These are phyloP conservation scores for Myotis yumanensis DNA, from an alignment of 2,113 vertebrate species.

Conservation along the genomic window DNA sequence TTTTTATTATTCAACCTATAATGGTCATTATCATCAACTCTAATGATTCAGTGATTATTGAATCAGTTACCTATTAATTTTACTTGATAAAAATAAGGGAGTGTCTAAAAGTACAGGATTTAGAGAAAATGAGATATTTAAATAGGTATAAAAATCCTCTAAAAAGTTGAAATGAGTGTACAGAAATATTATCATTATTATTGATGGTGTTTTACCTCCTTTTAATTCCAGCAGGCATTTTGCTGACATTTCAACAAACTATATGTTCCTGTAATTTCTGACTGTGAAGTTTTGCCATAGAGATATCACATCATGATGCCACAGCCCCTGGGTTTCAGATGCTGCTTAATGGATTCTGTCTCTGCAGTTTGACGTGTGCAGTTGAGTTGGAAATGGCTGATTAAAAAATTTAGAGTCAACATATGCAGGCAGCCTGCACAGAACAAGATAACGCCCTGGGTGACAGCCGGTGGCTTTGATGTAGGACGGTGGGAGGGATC, in stretches of 20 bases:
- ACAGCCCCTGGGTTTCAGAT: slow-evolving; percentile 2
- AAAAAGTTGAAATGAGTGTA: not conserved
- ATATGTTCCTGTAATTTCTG: slow-evolving; percentile 22
- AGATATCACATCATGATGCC: slow-evolving; percentile 42
- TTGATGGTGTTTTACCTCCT: not conserved
- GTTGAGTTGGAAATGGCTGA: slow-evolving; percentile 73
- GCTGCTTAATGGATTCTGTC: slow-evolving; percentile 63
- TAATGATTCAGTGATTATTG: not conserved
- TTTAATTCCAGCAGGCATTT: not conserved
- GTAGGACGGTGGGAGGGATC: slow-evolving; percentile 65
- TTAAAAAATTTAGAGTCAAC: slow-evolving; percentile 82
- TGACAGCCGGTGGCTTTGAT: slow-evolving; percentile 80
- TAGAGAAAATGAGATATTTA: slow-evolving; percentile 10
- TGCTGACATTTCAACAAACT: slow-evolving; percentile 29
- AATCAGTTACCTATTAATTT: not conserved
- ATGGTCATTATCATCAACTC: not conserved
- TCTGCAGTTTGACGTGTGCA: slow-evolving; percentile 51
- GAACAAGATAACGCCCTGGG: slow-evolving; percentile 79
- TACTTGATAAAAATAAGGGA: not conserved
- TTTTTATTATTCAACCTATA: not conserved
- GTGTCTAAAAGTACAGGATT: not conserved
- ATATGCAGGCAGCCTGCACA: slow-evolving; percentile 60
- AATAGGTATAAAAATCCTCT: not conserved
- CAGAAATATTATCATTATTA: not conserved
- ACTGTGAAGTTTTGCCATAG: slow-evolving; percentile 17